phyloP scores from a whole-genome alignment of 1,140 invertebrate species.

The Portunus trituberculatus region DNA sequence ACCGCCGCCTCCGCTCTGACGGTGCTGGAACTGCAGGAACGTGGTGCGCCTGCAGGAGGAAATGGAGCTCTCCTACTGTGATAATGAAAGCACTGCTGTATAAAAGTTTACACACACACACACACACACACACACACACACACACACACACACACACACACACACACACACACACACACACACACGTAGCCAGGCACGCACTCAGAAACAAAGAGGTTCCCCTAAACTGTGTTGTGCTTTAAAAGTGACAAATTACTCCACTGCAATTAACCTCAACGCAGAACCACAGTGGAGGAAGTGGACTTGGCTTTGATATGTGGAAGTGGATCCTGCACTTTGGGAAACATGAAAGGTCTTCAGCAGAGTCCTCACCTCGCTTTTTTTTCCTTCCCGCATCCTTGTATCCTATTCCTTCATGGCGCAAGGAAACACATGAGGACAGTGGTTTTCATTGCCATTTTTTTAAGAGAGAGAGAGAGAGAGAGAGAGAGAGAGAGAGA shows the following conservation, averaged over 20 bases:
- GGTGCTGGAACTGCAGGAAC: neutral
- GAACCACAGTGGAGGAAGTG: neutral
- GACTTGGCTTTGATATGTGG: neutral
- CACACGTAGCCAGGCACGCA: neutral
- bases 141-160: slow-evolving; percentile 20
- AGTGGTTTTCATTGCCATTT: neutral
- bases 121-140: slow-evolving; percentile 20
- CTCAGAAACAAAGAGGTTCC: neutral
- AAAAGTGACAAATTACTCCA: neutral
- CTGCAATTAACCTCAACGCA: neutral
- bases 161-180: neutral
- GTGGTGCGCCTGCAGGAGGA: neutral
- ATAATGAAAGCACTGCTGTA: slow-evolving; percentile 2
- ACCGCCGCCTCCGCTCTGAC: neutral
- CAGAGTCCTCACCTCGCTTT: neutral
- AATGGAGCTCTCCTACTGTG: slow-evolving; percentile 17
- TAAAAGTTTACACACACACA: slow-evolving; percentile 3
- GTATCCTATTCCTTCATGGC: neutral
- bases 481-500: neutral
- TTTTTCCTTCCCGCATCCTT: neutral
- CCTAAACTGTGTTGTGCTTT: neutral
- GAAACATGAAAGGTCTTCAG: neutral
- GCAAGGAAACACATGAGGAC: too few species aligned
- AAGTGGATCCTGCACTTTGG: neutral
- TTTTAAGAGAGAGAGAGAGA: neutral